Evolutionary conservation across 1,140 invertebrate species (phyloP).

Genomic region (Anagrus nilaparvatae): DNA sequence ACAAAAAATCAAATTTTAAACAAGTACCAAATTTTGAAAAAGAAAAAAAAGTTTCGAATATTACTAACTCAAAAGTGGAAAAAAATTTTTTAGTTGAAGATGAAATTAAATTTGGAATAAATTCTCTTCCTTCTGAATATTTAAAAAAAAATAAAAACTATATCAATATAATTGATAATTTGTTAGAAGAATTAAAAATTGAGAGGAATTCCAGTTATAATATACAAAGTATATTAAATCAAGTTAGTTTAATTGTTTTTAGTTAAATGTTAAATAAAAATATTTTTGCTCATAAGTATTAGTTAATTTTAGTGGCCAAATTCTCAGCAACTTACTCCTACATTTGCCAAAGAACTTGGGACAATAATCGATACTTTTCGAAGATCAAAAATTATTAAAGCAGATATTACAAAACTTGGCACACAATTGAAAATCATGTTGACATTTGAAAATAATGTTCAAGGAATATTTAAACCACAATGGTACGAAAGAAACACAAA

Average conservation of each 20-base stretch:
- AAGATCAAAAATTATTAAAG: constrained; percentile 57
- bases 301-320: constrained; percentile 52
- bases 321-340: constrained; percentile 54
- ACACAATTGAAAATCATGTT: constrained; percentile 85
- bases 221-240: constrained; percentile 25
- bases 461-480: constrained; percentile 82
- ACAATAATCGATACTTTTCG: constrained; percentile 60
- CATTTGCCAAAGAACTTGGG: constrained; percentile 53
- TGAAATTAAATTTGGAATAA: constrained; percentile 27
- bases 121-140: constrained; percentile 29
- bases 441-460: constrained; percentile 64
- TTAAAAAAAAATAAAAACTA: constrained; percentile 32
- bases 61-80: constrained; percentile 15
- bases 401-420: constrained; percentile 67
- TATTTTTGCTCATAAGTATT: not conserved
- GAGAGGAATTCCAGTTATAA: constrained; percentile 27
- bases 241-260: constrained; percentile 6
- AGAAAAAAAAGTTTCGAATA: constrained; percentile 16
- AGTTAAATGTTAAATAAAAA: constrained; percentile 1
- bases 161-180: constrained; percentile 24
- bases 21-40: constrained; percentile 13
- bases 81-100: constrained; percentile 21
- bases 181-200: constrained; percentile 26
- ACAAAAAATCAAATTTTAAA: constrained; percentile 17
- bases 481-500: constrained; percentile 70